Evolutionary conservation across 2,888 invertebrate species (phyloP), one percentile per base, ranked within the genome.

Genomic region (Nematopogon swammerdamellus): DNA sequence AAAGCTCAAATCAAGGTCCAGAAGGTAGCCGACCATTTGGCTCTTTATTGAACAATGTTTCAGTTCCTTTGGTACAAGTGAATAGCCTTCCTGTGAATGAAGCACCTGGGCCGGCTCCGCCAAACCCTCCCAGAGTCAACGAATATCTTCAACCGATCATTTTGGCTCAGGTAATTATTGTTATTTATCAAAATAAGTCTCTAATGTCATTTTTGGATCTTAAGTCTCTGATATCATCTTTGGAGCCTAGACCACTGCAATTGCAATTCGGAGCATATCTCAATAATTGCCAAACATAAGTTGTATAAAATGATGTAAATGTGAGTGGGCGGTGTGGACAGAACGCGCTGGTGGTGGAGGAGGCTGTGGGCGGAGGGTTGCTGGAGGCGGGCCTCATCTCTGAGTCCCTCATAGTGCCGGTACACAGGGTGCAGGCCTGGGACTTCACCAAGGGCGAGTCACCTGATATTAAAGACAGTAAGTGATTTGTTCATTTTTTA

Each of bases 401-500:
- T 8, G 80, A 80, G 54, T 73, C 82, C 3, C 76, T 86, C 45
- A 82, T 86, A 25, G 83, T 85, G 45, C 85, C 86, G 44, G 87
- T 87, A 57, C 89, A 92, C 69, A 80, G 92, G 55, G 88, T 93
- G 58, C 92, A 93, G 71, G 87, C 86, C 44, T 93, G 93, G 93
- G 89, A 92, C 73, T 89, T 92, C 68, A 84, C 86, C 3, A 77
- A 83, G 45, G 85, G 84, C 53, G 71, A 77, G 57, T 84, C 91
- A 54, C 92, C 92, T 1, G 85, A 89, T 60, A 88, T 92, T 53
- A 82, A 83, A 44, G 84, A 89, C 63, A 80, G 91, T 91, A 67
- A 75, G 84, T 76, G 49, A 54, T 56, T 52, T 19, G 4, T 16
- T 16, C 43, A 4, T 43, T n/a, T 5, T 16, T 43, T 17, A 43